Evolutionary conservation across 1,140 invertebrate genomes (phyloP).

Genomic region (honey bee (Apis mellifera)): Amel_HAv3.1 CM009935.2:11821001-11821500

Average conservation of each 20-base stretch:
- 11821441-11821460: neutral
- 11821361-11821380: neutral
- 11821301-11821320: slow-evolving; percentile 53
- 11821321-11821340: slow-evolving; percentile 47
- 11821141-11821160: too few species aligned
- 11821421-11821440: too few species aligned
- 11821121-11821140: too few species aligned
- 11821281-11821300: slow-evolving; percentile 34
- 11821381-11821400: neutral
- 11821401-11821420: too few species aligned
- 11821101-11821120: neutral
- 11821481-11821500: slow-evolving; percentile 3
- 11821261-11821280: too few species aligned
- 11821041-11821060: neutral
- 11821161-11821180: too few species aligned
- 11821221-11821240: too few species aligned
- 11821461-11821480: slow-evolving; percentile 7
- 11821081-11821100: neutral
- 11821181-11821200: too few species aligned
- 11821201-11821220: too few species aligned
- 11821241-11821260: too few species aligned
- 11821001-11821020: too few species aligned
- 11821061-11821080: neutral
- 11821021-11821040: neutral
- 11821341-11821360: neutral